These are phyloP conservation scores for Lutjanus campechanus DNA, from an alignment of 2,797 vertebrate genomes.

Conservation along the genomic window DNA sequence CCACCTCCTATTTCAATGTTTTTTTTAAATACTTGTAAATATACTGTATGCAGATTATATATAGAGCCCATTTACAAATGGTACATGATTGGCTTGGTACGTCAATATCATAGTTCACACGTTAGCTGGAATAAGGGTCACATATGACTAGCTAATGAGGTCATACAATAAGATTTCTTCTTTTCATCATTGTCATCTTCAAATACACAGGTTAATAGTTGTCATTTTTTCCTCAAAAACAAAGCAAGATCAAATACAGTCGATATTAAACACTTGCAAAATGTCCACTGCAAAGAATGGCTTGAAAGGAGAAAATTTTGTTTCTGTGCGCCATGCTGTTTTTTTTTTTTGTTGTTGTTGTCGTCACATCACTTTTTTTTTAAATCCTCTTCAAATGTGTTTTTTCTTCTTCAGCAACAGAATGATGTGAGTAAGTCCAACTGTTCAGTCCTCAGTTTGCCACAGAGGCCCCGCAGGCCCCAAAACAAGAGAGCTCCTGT, in stretches of 20 bases:
- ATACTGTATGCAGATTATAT: conserved; percentile 80
- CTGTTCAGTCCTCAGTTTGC: conserved; percentile 36
- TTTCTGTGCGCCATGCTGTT: conserved; percentile 65
- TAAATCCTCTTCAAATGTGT: conserved; percentile 27
- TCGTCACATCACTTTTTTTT: conserved; percentile 30
- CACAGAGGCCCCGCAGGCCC: conserved; percentile 34
- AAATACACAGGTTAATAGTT: conserved; percentile 77
- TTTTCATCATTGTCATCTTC: conserved; percentile 69
- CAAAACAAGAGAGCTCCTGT: conserved; percentile 60
- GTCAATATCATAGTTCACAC: conserved; percentile 79
- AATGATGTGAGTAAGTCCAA: conserved; percentile 38
- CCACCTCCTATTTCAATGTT: conserved; percentile 46
- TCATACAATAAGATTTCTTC: conserved; percentile 61
- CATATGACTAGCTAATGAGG: conserved; percentile 76
- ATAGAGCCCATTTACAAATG: conserved; percentile 80
- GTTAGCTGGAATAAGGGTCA: conserved; percentile 79
- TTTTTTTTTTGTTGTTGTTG: conserved; percentile 43
- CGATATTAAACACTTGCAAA: conserved; percentile 77
- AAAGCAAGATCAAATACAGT: conserved; percentile 66
- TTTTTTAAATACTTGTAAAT: conserved; percentile 80
- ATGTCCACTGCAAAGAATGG: conserved; percentile 81
- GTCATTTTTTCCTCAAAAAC: conserved; percentile 58
- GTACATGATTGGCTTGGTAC: conserved; percentile 79
- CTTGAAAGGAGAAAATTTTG: conserved; percentile 49
- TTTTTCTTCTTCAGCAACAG: conserved; percentile 42